A percentile compares a stretch with the other conserved stretches of the same genome.
phyloP scores from a whole-genome alignment of 2,888 invertebrate species.

The Lissonota sp. region DNA sequence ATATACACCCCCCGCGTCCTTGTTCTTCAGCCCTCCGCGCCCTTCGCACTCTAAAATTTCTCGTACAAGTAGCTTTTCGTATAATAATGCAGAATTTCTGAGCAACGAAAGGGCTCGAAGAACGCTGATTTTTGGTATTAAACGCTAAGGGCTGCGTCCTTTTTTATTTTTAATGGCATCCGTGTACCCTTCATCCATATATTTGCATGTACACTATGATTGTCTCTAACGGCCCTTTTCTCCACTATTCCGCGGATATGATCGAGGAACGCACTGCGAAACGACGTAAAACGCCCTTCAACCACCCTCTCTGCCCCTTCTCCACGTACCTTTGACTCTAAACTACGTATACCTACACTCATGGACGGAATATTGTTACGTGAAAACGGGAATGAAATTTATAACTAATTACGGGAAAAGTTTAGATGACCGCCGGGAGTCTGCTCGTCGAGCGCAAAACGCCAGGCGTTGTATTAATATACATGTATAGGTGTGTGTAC shows the following conservation, averaged over 20 bases:
- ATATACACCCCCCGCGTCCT: conserved; percentile 47
- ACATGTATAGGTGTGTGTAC: conserved; percentile 3
- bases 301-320: conserved; percentile 19
- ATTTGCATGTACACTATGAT: conserved; percentile 15
- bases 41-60: conserved; percentile 35
- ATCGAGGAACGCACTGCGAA: conserved; percentile 53
- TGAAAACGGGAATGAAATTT: conserved; percentile 80
- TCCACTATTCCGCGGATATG: conserved; percentile 53
- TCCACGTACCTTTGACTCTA: conserved; percentile 17
- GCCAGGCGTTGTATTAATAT: conserved; percentile 56
- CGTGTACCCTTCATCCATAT: neutral
- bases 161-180: neutral
- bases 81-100: conserved; percentile 15
- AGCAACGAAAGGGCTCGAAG: conserved; percentile 20
- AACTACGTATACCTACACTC: conserved; percentile 1
- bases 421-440: conserved; percentile 79
- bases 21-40: conserved; percentile 15
- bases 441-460: conserved; percentile 66
- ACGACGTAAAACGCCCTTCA: conserved; percentile 52
- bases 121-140: neutral
- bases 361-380: conserved; percentile 78
- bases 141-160: neutral
- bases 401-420: conserved; percentile 82
- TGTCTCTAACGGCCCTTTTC: conserved; percentile 41
- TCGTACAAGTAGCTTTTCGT: conserved; percentile 47